Percentiles rank a stretch among this genome's conserved stretches.
phyloP scores from a whole-genome alignment of 2,888 invertebrate genomes.

The Dasysyrphus albostriatus region DNA sequence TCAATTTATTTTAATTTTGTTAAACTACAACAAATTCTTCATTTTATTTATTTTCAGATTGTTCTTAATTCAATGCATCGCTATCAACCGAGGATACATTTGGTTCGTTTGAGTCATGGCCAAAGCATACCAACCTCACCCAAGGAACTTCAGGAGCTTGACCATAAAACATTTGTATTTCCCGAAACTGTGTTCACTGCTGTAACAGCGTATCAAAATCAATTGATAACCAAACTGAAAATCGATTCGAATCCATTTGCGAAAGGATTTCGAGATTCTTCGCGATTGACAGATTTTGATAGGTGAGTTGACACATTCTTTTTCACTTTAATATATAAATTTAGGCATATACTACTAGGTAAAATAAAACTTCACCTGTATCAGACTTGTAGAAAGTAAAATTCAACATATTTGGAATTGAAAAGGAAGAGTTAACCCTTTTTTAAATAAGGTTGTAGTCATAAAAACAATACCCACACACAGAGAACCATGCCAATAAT shows the following conservation, averaged over 20 bases:
- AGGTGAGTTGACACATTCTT: slow-evolving; percentile 85
- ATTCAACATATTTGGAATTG: slow-evolving; percentile 23
- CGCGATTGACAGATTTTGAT: slow-evolving; percentile 96
- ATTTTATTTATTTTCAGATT: slow-evolving; percentile 87
- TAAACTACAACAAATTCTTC: not conserved
- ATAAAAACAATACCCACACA: slow-evolving; percentile 36
- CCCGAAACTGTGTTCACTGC: slow-evolving; percentile 99
- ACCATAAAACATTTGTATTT: slow-evolving; percentile 98
- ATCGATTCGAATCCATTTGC: slow-evolving; percentile 99
- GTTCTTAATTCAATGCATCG: slow-evolving; percentile 99
- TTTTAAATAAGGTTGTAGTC: not conserved
- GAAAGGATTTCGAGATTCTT: slow-evolving; percentile 98
- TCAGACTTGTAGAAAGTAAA: slow-evolving; percentile 41
- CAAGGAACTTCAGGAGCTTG: slow-evolving; percentile 94
- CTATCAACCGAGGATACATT: slow-evolving; percentile 98
- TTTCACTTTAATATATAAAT: not conserved
- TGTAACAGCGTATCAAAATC: slow-evolving; percentile 99
- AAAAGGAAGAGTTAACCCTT: slow-evolving; percentile 2
- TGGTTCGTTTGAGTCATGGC: slow-evolving; percentile 94
- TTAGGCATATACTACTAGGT: not conserved
- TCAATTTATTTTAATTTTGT: not conserved
- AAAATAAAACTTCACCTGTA: slow-evolving; percentile 41
- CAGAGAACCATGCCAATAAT: slow-evolving; percentile 50
- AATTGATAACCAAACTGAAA: slow-evolving; percentile 99
- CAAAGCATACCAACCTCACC: slow-evolving; percentile 89